Percentiles rank a stretch among this genome's conserved stretches.
Evolutionary conservation across 2,797 vertebrate species (phyloP).

Genomic region (Poecilia wingei): DNA sequence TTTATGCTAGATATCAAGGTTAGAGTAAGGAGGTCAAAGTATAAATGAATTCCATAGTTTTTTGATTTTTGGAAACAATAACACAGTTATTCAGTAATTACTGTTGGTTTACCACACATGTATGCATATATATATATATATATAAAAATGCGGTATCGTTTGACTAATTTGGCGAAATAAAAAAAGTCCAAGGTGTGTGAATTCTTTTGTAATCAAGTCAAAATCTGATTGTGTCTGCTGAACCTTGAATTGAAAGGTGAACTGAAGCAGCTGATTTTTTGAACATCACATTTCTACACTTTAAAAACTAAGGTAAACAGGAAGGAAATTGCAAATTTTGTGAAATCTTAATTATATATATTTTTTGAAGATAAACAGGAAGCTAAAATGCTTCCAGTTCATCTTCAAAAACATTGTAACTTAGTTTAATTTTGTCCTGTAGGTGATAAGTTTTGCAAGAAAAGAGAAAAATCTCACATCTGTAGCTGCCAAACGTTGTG

Average conservation of each 20-base stretch:
- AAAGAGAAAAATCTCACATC: constrained; percentile 1
- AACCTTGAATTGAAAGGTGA: constrained; percentile 15
- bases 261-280: constrained; percentile 21
- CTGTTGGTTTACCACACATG: background rate
- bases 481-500: constrained; percentile 7
- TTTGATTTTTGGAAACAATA: background rate
- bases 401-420: background rate
- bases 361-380: background rate
- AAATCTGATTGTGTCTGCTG: constrained; percentile 11
- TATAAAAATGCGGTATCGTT: background rate
- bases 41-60: background rate
- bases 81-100: background rate
- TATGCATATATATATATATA: too few relatives aligned
- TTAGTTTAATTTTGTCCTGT: background rate
- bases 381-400: background rate
- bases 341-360: background rate
- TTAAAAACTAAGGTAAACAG: constrained; percentile 20
- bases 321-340: background rate
- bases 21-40: background rate
- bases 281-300: constrained; percentile 21
- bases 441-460: constrained; percentile 37
- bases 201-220: constrained; percentile 6
- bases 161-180: background rate
- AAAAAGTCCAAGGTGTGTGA: background rate
- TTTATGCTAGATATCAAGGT: background rate